Base-by-base conservation (phyloP, 2,113 vertebrate species). In the Orycteropus afer region DNA sequence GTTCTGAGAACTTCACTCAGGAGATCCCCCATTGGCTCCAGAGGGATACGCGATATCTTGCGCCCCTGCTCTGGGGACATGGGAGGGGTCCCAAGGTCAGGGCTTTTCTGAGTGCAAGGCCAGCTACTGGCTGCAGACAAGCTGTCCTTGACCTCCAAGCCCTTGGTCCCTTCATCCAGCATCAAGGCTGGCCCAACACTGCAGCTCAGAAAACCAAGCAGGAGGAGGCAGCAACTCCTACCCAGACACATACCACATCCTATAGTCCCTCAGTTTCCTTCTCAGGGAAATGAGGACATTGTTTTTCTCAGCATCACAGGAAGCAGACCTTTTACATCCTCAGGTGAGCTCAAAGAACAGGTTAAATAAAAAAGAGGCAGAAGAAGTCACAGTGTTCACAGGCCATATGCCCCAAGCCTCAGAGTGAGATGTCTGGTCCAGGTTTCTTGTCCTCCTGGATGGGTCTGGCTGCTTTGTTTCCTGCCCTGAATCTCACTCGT, bases 41-140 rank as follows among this genome's bases (percentile, higher is more conserved):
- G 63, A 95, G 83, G 51, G 95, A 89, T 47, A 69, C 74, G 73
- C 34, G 79, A 76, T 91, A 77, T 42, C 89, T 57, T 7, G 20
- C 49, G 34, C 14, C 57, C 63, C 57, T 4, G 20, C 71, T 85
- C 0, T 55, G 81, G 76, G 87, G 61, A 84, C 77, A 11, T 1
- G 34, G 67, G 59, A 74, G 73, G 81, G 14, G 77, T 59, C 49
- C 83, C 95, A 94, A 95, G 77, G 92, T 95, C 88, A 83, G n/a
- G 77, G 93, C 32, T 37, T 57, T 45, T 73, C 73, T 51, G 65
- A 77, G 82, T 18, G 59, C 34, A 79, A 32, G 20, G 29, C 91
- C 53, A 34, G 89, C 80, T 20, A 74, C 37, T 34, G 15, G 25
- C 65, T 71, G 63, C 51, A 74, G 79, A 73, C n/a, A 7, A n/a